Percentiles rank a stretch among this genome's conserved stretches.
Conservation (phyloP, 2,113 vertebrate genomes). For the Lepidothrix coronata region DNA sequence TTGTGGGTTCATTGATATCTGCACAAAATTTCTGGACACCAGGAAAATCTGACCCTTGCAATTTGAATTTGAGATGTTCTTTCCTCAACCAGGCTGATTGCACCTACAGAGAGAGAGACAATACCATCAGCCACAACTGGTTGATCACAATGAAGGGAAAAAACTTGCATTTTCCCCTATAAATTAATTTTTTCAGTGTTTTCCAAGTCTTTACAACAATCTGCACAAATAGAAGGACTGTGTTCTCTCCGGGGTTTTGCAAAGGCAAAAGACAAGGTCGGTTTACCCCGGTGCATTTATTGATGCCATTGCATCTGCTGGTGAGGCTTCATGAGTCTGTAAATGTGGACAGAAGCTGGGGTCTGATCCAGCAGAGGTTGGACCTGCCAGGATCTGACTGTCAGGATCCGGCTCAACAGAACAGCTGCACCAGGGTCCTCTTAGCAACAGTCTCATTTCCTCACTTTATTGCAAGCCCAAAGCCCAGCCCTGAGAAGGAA, state of each 20-base stretch:
- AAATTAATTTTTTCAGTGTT: not conserved
- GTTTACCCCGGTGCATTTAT: not conserved
- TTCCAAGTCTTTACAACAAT: not conserved
- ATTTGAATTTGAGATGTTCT: not conserved
- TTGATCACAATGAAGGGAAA: not conserved
- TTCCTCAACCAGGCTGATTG: not conserved
- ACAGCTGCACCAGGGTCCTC: not conserved
- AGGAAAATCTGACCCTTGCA: not conserved
- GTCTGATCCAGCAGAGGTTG: not conserved
- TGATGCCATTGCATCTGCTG: rapidly evolving
- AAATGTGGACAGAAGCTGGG: not conserved
- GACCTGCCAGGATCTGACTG: too few species aligned
- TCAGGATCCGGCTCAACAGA: not conserved
- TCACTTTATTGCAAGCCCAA: not conserved
- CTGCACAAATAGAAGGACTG: not conserved
- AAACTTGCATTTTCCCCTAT: not conserved
- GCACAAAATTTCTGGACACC: too few species aligned
- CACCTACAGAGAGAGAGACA: not conserved
- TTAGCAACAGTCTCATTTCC: not conserved
- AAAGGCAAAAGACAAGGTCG: not conserved
- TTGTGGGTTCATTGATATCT: not conserved
- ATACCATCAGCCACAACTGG: rapidly evolving
- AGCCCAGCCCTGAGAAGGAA: not conserved
- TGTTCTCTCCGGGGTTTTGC: not conserved
- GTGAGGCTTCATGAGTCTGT: not conserved